Conservation (phyloP, 2,797 vertebrate species). For the Eremophila alpestris region DNA sequence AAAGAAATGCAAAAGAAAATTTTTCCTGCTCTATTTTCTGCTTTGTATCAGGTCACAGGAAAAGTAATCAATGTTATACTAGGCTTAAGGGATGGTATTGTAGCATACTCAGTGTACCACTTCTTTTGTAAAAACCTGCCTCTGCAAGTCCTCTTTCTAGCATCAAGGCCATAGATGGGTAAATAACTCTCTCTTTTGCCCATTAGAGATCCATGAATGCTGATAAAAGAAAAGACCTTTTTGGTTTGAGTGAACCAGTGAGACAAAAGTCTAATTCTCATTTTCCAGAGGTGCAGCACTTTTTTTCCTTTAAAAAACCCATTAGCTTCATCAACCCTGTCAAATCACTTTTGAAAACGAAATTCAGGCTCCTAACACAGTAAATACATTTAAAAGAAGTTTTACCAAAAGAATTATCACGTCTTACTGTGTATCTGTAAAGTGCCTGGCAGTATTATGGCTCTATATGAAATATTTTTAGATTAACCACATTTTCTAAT, state of each 20-base stretch:
- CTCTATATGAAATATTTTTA: conserved; percentile 42
- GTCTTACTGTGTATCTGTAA: conserved; percentile 30
- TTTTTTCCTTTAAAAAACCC: background rate
- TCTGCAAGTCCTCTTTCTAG: background rate
- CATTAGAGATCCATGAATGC: background rate
- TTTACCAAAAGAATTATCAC: background rate
- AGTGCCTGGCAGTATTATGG: conserved; percentile 62
- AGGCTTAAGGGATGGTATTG: background rate
- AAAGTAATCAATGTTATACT: background rate
- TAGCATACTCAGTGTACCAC: background rate
- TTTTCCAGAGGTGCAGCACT: background rate
- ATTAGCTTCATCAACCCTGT: background rate
- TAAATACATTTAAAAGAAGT: background rate
- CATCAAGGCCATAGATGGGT: background rate
- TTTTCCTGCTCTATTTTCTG: background rate
- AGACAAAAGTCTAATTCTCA: background rate
- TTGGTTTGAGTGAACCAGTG: background rate
- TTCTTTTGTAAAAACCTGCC: background rate
- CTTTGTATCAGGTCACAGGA: background rate
- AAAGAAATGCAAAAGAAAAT: background rate
- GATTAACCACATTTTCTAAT: conserved; percentile 24
- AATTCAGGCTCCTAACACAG: conserved; percentile 27
- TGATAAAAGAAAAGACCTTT: background rate
- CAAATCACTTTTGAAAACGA: background rate
- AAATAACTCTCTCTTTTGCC: background rate